phyloP scores from a whole-genome alignment of 2,113 vertebrate species.

The Dryoscopus gambensis region DNA sequence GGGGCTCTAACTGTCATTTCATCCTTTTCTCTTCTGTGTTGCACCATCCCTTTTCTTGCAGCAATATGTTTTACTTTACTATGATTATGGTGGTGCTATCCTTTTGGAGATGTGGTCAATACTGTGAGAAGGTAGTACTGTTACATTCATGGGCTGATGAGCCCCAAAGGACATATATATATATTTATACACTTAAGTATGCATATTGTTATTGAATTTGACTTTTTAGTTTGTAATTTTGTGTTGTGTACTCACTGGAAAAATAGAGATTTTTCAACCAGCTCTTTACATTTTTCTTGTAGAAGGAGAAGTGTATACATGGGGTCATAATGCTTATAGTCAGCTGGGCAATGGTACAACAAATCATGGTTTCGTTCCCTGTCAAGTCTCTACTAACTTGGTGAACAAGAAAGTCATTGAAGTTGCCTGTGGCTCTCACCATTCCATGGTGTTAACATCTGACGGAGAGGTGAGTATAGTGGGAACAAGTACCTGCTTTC shows the following conservation, averaged over 20 bases:
- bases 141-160: not conserved
- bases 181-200: not conserved
- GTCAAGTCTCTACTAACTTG: constrained; percentile 92
- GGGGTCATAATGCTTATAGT: constrained; percentile 97
- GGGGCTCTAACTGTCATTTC: not conserved
- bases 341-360: constrained; percentile 94
- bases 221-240: not conserved
- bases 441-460: constrained; percentile 90
- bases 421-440: constrained; percentile 95
- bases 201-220: not conserved
- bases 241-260: not conserved
- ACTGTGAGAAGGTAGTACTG: not conserved
- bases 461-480: constrained; percentile 87
- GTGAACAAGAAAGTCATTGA: constrained; percentile 89
- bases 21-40: not conserved
- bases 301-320: constrained; percentile 97
- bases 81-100: not conserved
- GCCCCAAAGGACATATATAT: too few relatives aligned
- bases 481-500: not conserved
- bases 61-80: not conserved
- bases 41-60: not conserved
- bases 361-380: constrained; percentile 86
- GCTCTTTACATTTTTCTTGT: constrained; percentile 8
- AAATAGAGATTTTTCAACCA: not conserved
- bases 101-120: not conserved